These are phyloP conservation scores for Psittacula cyanocephala DNA, from an alignment of 2,113 vertebrate species.

Conservation along the genomic window DNA sequence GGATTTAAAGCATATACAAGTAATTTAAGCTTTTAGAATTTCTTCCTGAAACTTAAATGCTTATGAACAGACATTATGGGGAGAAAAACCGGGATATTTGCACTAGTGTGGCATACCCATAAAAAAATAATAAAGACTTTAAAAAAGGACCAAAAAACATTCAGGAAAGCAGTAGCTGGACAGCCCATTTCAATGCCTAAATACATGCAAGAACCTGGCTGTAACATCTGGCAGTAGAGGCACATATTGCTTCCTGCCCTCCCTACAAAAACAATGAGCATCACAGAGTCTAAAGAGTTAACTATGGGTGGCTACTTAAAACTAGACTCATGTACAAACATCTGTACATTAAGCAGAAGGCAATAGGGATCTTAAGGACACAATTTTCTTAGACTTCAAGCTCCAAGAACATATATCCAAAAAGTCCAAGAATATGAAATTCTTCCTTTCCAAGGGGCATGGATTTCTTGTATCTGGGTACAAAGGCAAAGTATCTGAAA, in stretches of 20 bases:
- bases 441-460: neutral
- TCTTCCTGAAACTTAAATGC: neutral
- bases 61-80: neutral
- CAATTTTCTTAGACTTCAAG: neutral
- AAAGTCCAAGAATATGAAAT: neutral
- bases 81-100: neutral
- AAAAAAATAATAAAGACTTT: neutral
- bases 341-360: neutral
- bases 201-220: neutral
- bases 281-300: neutral
- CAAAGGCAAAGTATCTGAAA: neutral
- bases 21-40: neutral
- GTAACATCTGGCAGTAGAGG: neutral
- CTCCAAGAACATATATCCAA: neutral
- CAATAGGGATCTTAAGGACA: neutral
- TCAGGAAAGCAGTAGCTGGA: neutral
- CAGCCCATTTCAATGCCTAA: neutral
- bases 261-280: neutral
- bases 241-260: neutral
- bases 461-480: neutral
- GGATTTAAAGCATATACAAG: neutral
- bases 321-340: neutral
- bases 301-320: neutral
- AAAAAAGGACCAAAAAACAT: neutral
- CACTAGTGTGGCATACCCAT: neutral